Conservation (phyloP, 2,797 vertebrate genomes). For the Sphenopsis melanotis region DNA sequence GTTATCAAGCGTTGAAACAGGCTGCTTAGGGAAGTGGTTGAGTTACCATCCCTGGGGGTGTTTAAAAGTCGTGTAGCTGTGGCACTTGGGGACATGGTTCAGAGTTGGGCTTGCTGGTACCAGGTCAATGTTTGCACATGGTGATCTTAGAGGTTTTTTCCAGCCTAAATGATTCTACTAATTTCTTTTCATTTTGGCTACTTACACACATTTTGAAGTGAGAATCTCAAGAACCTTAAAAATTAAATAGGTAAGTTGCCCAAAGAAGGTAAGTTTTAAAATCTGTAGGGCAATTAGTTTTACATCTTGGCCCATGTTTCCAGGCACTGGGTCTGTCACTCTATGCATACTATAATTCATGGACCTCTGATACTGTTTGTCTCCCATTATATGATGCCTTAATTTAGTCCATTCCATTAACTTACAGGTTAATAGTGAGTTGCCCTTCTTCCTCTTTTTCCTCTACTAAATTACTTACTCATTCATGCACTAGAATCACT, state of each 20-base stretch:
- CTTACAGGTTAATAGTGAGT: constrained; percentile 38
- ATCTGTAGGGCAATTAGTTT: background rate
- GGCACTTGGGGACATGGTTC: background rate
- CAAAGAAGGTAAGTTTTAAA: background rate
- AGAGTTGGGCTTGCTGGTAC: background rate
- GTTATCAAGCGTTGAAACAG: background rate
- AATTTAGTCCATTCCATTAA: constrained; percentile 34
- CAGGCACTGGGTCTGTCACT: background rate
- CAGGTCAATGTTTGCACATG: background rate
- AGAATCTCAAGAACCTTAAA: background rate
- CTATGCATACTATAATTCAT: background rate
- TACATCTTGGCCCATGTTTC: background rate
- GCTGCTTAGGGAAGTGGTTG: background rate
- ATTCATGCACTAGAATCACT: constrained; percentile 62
- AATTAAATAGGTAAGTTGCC: background rate
- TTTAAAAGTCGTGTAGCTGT: background rate
- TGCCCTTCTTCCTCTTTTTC: constrained; percentile 28
- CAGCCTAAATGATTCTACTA: background rate
- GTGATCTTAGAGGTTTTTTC: background rate
- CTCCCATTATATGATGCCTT: background rate
- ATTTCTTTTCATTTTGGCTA: background rate
- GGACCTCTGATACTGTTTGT: background rate
- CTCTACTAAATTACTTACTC: background rate
- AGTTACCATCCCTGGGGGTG: background rate
- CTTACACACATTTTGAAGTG: background rate